Evolutionary conservation across 2,888 invertebrate species (phyloP).

Genomic region (Polyploca ridens): DNA sequence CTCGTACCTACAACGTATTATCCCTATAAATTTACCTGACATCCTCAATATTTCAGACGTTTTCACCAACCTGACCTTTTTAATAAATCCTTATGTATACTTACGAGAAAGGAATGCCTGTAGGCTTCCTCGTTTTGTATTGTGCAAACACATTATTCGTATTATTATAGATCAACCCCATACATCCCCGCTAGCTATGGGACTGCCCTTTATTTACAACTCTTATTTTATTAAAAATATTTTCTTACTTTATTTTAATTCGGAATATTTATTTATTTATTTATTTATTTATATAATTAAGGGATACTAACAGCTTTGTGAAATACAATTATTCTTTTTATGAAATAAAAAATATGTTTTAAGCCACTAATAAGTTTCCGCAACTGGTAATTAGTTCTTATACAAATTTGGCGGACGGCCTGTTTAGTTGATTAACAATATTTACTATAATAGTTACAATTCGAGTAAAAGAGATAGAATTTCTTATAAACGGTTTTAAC

Average conservation of each 20-base stretch:
- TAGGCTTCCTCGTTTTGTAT: slow-evolving; percentile 32
- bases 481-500: no score
- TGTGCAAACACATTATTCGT: slow-evolving; percentile 36
- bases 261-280: no score
- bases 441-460: no score
- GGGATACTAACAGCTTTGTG: no score
- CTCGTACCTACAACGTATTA: slow-evolving; percentile 76
- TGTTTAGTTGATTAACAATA: no score
- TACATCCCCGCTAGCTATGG: slow-evolving; percentile 21
- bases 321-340: no score
- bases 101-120: slow-evolving; percentile 48
- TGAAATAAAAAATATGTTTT: no score
- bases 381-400: no score
- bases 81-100: slow-evolving; percentile 69
- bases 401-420: no score
- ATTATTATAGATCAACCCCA: slow-evolving; percentile 39
- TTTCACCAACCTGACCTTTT: slow-evolving; percentile 76
- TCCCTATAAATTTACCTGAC: slow-evolving; percentile 81
- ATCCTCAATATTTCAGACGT: slow-evolving; percentile 79
- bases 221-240: neutral
- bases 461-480: no score
- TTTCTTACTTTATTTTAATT: neutral
- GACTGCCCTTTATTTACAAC: slow-evolving; percentile 3
- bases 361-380: no score
- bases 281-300: no score